Conservation (phyloP, 2,888 invertebrate genomes). For the Melinaea menophilus region DNA sequence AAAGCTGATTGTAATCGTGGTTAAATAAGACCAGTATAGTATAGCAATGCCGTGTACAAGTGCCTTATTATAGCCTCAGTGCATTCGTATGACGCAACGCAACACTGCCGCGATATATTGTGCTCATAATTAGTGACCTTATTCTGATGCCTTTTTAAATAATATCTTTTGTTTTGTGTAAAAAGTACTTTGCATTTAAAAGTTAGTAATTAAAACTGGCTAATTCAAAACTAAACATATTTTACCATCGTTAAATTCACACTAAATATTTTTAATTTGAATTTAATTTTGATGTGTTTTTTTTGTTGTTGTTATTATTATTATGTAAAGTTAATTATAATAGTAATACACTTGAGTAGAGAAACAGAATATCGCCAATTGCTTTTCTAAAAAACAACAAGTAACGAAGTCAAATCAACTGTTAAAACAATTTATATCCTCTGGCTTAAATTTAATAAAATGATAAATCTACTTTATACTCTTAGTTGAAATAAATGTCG, state of each 20-base stretch:
- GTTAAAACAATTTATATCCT: conserved; percentile 6
- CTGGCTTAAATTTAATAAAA: conserved; percentile 6
- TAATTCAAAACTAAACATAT: background rate
- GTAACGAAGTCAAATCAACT: conserved; percentile 6
- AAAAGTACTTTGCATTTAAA: conserved; percentile 13
- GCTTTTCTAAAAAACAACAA: background rate
- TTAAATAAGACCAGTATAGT: conserved; percentile 28
- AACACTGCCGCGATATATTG: conserved; percentile 48
- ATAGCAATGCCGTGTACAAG: conserved; percentile 27
- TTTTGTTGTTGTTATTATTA: too few relatives aligned
- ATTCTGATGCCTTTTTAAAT: conserved; percentile 54
- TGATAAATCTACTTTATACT: conserved; percentile 16
- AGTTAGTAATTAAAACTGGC: conserved; percentile 4
- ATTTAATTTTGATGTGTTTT: too few relatives aligned
- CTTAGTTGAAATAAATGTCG: conserved; percentile 17
- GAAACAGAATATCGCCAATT: background rate
- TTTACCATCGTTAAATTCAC: background rate
- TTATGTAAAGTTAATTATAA: too few relatives aligned
- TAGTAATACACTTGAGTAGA: background rate
- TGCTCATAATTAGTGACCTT: conserved; percentile 52
- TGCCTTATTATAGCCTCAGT: conserved; percentile 33
- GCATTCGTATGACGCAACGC: conserved; percentile 43
- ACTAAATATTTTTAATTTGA: background rate
- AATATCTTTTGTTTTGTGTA: conserved; percentile 36
- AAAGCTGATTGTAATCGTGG: conserved; percentile 20